Conservation (phyloP, 2,113 vertebrate genomes). For the Haliaeetus leucogaster region DNA sequence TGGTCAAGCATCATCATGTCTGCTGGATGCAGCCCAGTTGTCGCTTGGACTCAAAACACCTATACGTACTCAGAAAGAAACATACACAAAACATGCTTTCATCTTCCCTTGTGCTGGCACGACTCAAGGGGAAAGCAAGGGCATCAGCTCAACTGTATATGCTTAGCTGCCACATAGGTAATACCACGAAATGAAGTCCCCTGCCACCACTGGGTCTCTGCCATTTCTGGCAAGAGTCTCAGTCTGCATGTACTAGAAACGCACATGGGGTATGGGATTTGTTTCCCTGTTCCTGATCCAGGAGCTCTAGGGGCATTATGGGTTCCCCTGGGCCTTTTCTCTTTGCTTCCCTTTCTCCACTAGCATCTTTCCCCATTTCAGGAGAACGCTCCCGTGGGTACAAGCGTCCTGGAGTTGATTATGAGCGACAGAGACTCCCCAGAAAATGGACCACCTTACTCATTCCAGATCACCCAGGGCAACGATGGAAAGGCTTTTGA, state of each 20-base stretch:
- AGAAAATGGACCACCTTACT: constrained; percentile 88
- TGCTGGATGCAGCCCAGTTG: not conserved
- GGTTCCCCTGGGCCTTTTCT: not conserved
- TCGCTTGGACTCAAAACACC: not conserved
- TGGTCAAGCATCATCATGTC: not conserved
- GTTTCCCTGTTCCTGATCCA: not conserved
- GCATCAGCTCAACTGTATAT: not conserved
- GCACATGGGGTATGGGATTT: not conserved
- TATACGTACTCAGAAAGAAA: not conserved
- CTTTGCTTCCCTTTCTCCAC: not conserved
- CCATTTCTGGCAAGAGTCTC: not conserved
- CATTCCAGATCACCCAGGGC: constrained; percentile 87
- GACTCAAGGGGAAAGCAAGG: not conserved
- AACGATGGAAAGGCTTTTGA: constrained; percentile 85
- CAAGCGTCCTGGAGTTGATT: constrained; percentile 84
- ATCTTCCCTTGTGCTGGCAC: not conserved
- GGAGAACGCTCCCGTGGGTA: constrained; percentile 86
- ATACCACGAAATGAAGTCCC: not conserved
- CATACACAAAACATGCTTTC: not conserved
- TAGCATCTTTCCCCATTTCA: constrained; percentile 34
- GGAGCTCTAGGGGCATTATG: not conserved
- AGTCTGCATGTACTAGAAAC: not conserved
- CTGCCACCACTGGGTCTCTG: not conserved
- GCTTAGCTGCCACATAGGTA: not conserved
- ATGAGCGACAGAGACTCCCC: constrained; percentile 90